Conservation (phyloP, 2,797 vertebrate genomes). For the Paguma larvata region DNA sequence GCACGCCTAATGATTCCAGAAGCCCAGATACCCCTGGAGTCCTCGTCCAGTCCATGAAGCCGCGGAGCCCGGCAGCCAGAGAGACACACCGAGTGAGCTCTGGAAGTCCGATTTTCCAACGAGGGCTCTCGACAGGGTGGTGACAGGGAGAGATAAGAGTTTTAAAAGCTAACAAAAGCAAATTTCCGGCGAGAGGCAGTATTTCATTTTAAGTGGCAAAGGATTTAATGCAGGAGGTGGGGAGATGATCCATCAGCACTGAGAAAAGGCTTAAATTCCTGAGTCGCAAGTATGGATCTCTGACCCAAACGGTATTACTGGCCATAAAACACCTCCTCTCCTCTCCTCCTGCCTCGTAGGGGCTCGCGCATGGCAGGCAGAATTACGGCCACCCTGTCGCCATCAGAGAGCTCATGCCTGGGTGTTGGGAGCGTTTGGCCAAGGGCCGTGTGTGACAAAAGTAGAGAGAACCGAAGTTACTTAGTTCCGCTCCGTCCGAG, state of each 20-base stretch:
- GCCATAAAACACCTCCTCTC: background rate
- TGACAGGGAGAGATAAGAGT: background rate
- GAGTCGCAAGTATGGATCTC: background rate
- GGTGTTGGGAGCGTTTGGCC: background rate
- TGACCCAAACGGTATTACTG: background rate
- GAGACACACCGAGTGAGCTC: background rate
- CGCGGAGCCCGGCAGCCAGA: background rate
- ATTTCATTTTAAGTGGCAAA: background rate
- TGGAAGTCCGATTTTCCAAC: background rate
- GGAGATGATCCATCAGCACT: background rate
- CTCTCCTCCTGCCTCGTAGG: rapidly evolving
- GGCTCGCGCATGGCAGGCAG: background rate
- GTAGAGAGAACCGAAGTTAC: background rate
- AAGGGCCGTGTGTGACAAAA: background rate
- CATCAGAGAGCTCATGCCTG: background rate
- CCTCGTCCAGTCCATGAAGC: rapidly evolving
- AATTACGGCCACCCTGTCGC: rapidly evolving
- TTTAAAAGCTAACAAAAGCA: background rate
- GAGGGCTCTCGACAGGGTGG: background rate
- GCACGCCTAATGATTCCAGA: background rate
- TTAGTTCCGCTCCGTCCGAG: background rate
- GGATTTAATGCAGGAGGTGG: background rate
- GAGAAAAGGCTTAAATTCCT: background rate
- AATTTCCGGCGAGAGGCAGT: background rate
- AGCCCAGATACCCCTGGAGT: too few relatives aligned